Percentiles rank a stretch among this genome's conserved stretches.
Conservation (phyloP, 2,797 vertebrate species). For the Acanthopagrus latus region DNA sequence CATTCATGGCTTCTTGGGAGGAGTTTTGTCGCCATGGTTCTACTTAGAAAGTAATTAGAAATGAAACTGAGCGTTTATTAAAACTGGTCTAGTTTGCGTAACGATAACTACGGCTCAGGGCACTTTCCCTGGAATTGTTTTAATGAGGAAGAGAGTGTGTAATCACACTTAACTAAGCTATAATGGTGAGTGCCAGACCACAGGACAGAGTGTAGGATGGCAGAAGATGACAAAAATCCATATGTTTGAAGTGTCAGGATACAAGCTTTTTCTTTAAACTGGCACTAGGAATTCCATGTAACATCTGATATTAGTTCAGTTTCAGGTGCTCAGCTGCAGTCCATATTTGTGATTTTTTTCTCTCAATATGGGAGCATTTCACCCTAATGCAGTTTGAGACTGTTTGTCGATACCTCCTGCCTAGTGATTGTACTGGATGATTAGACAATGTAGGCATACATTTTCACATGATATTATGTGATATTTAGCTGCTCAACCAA, state of each 20-base stretch:
- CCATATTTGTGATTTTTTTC: no score
- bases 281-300: no score
- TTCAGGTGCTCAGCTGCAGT: no score
- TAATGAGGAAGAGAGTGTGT: slow-evolving; percentile 12
- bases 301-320: no score
- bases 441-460: neutral
- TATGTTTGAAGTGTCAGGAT: no score
- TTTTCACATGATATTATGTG: neutral
- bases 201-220: no score
- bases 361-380: no score
- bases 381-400: neutral
- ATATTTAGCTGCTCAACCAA: neutral
- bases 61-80: slow-evolving; percentile 47
- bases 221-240: no score
- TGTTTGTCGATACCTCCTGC: neutral
- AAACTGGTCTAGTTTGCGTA: slow-evolving; percentile 24
- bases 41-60: slow-evolving; percentile 27
- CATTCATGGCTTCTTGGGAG: slow-evolving; percentile 52
- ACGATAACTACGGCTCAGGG: slow-evolving; percentile 19
- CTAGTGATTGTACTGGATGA: neutral
- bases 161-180: slow-evolving; percentile 1
- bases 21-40: slow-evolving; percentile 38
- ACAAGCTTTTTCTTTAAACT: no score
- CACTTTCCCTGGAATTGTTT: slow-evolving; percentile 8
- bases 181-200: no score